Base-by-base conservation (phyloP, 2,888 invertebrate genomes). In the Cosmia trapezina region DNA sequence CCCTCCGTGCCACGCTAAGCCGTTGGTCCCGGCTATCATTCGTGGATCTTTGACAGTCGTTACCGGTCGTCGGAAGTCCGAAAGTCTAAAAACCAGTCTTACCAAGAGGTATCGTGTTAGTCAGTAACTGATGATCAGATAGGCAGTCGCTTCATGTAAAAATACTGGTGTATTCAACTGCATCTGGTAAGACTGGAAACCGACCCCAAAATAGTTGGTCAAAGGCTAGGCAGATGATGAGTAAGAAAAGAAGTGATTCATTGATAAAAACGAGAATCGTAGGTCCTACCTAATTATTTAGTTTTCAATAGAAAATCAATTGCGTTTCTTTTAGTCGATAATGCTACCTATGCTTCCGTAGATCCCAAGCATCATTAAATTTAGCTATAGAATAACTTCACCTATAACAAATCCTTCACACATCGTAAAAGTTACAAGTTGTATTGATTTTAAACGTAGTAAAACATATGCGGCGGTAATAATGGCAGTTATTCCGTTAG, bases 371-470 rank as follows among this genome's bases (percentile, higher is more conserved):
- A 49, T 2, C 28, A 28, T 28, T 28, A 28, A 45, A 33, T 22
- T 49, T 8, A 45, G 2, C 33, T 47, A 51, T 14, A 47, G 4
- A 47, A 33, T 64, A 49, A 49, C 47, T 33, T 53, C 28, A 68
- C 59, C 41, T 41, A 12, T 2, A 51, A 56, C n/a, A 59, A 76
- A 41, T 74, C 65, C 62, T 74, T 70, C 59, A 49, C 80, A 80
- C 64, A 57, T 80, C 76, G 57, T 80, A 62, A 71, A 80, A 65
- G 19, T 43, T 62, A 61, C 77, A 51, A 71, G 49, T 19, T 8
- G 17, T 68, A 80, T 71, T 71, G 71, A 80, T 62, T 80, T 59
- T 59, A 61, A 60, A 41, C 51, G 28, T 59, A 43, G 66, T 80
- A 11, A 75, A 64, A 70, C 67, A 64, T 60, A 11, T 28, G 22